A percentile compares a stretch with the other conserved stretches of the same genome.
phyloP scores from a whole-genome alignment of 2,113 vertebrate genomes.

The Chaenogobius annularis region DNA sequence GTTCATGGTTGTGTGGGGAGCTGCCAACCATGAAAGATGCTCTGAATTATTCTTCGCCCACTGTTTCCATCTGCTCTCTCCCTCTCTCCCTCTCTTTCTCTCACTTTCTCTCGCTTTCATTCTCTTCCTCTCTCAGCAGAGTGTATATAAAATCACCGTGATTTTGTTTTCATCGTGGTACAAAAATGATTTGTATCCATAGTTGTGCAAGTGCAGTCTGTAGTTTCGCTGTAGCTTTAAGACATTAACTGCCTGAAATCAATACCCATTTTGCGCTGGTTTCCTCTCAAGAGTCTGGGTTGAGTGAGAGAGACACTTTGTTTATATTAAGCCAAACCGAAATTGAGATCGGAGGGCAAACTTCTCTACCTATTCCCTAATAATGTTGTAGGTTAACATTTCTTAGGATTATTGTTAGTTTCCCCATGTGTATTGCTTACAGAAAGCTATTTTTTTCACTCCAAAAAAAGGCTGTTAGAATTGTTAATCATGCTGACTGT shows the following conservation, averaged over 20 bases:
- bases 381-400: too few relatives aligned
- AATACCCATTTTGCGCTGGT: conserved; percentile 34
- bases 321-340: conserved; percentile 28
- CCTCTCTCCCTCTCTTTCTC: too few relatives aligned
- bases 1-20: conserved; percentile 1
- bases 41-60: conserved; percentile 2
- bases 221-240: conserved; percentile 12
- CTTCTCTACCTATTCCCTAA: background rate
- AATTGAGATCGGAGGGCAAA: conserved; percentile 7
- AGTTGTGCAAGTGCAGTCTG: conserved; percentile 6
- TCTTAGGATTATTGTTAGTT: too few relatives aligned
- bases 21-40: conserved; percentile 6
- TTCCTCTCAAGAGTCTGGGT: conserved; percentile 45
- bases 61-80: background rate
- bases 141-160: background rate
- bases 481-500: too few relatives aligned
- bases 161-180: background rate
- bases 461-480: too few relatives aligned
- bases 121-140: background rate
- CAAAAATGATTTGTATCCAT: conserved; percentile 18
- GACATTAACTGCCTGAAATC: conserved; percentile 49
- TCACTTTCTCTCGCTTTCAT: background rate
- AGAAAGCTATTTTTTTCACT: too few relatives aligned
- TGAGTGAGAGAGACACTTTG: conserved; percentile 14
- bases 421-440: too few relatives aligned